These are phyloP conservation scores for Hermodice carunculata DNA, from an alignment of 2,888 invertebrate species.

Conservation along the genomic window DNA sequence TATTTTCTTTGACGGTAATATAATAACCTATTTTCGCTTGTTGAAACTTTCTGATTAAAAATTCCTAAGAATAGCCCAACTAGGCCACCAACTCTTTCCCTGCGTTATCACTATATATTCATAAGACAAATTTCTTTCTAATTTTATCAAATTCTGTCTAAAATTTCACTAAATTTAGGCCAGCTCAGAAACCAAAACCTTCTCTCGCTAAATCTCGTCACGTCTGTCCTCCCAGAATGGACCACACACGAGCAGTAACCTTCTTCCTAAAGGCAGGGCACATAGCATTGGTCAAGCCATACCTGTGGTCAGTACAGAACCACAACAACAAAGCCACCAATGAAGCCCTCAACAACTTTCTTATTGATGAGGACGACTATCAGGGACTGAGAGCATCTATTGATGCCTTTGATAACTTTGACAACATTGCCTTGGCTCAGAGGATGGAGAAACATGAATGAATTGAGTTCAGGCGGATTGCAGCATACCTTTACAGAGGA, in stretches of 20 bases:
- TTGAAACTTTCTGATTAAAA: too few relatives aligned
- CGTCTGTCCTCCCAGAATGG: constrained; percentile 98
- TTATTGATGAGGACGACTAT: constrained; percentile 96
- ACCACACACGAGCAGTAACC: constrained; percentile 87
- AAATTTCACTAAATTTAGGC: too few relatives aligned
- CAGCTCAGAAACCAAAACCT: too few relatives aligned
- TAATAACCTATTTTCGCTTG: too few relatives aligned
- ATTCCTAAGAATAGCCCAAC: too few relatives aligned
- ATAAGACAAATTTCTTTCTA: too few relatives aligned
- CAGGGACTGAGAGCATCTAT: constrained; percentile 93
- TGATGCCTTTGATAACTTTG: constrained; percentile 99
- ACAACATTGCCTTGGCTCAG: constrained; percentile 98
- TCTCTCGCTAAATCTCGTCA: too few relatives aligned
- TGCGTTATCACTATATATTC: too few relatives aligned
- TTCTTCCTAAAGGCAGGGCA: constrained; percentile 81
- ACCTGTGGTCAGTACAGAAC: constrained; percentile 96
- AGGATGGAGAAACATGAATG: constrained; percentile 98
- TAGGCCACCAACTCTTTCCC: too few relatives aligned
- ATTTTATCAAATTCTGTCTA: too few relatives aligned
- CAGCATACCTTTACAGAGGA: constrained; percentile 98
- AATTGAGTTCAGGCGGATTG: constrained; percentile 98
- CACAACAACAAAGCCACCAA: constrained; percentile 99
- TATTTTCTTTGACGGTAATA: too few relatives aligned
- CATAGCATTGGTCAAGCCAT: constrained; percentile 96
- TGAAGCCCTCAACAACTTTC: constrained; percentile 94